A percentile compares a stretch with the other conserved stretches of the same genome.
Evolutionary conservation across 2,888 invertebrate species (phyloP).

Genomic region (Morpho deidamia): DNA sequence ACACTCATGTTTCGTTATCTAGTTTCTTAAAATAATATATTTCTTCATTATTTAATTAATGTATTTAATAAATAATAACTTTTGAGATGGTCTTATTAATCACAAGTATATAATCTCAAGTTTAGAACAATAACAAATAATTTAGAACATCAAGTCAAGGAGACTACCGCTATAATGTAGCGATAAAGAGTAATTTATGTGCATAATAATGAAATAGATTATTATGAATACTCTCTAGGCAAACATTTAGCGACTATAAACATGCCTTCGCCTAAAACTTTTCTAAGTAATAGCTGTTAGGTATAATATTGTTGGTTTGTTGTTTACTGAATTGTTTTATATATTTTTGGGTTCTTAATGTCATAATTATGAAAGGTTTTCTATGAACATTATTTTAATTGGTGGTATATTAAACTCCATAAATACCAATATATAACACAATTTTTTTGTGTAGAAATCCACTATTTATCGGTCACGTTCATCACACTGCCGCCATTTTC

Average conservation of each 20-base stretch:
- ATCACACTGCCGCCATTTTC: too few relatives aligned
- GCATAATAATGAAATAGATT: slow-evolving; percentile 23
- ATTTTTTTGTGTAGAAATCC: too few relatives aligned
- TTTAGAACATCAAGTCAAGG: slow-evolving; percentile 17
- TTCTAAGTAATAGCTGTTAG: slow-evolving; percentile 19
- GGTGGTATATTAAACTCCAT: too few relatives aligned
- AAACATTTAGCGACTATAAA: slow-evolving; percentile 21
- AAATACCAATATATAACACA: too few relatives aligned
- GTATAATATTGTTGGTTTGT: slow-evolving; percentile 1
- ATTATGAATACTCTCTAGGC: slow-evolving; percentile 22
- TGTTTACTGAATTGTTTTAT: not conserved
- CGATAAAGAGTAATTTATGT: slow-evolving; percentile 22
- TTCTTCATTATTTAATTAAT: too few relatives aligned
- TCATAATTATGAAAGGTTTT: too few relatives aligned
- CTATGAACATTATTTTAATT: too few relatives aligned
- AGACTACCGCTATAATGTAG: slow-evolving; percentile 16
- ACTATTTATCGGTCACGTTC: too few relatives aligned
- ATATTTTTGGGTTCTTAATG: not conserved
- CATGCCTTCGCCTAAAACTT: slow-evolving; percentile 19
- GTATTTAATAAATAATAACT: too few relatives aligned
- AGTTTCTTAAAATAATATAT: too few relatives aligned
- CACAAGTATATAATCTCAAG: slow-evolving; percentile 13
- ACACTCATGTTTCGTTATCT: too few relatives aligned
- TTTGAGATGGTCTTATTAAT: slow-evolving; percentile 5
- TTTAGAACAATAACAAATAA: slow-evolving; percentile 6